Percentiles rank a stretch among this genome's conserved stretches.
phyloP scores from a whole-genome alignment of 2,113 vertebrate genomes.

The Narcine bancroftii region DNA sequence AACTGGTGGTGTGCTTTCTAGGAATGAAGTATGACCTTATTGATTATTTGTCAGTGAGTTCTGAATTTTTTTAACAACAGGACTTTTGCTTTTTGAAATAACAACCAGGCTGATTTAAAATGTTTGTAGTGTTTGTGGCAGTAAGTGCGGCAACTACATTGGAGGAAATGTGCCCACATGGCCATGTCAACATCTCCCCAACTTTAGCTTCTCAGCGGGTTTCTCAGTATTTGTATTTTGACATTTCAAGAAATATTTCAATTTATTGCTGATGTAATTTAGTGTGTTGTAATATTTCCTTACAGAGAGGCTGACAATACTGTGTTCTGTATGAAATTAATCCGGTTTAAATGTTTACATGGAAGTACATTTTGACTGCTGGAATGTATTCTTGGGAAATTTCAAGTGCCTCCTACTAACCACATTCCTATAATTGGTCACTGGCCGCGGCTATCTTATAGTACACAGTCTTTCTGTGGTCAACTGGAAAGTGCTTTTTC shows the following conservation, averaged over 20 bases:
- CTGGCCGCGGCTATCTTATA: background rate
- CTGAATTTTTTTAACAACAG: background rate
- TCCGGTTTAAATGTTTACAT: background rate
- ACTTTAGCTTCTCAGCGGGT: background rate
- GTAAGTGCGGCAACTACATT: background rate
- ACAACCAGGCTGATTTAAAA: background rate
- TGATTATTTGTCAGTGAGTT: background rate
- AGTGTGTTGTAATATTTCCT: slow-evolving; percentile 28
- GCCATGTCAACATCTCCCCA: background rate
- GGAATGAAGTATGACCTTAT: background rate
- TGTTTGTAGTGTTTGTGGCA: background rate
- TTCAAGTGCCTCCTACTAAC: background rate
- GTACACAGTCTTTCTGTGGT: background rate
- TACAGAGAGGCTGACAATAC: background rate
- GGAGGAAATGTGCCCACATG: background rate
- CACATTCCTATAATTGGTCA: background rate
- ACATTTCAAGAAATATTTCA: slow-evolving; percentile 22
- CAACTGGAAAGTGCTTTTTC: background rate
- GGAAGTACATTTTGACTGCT: background rate
- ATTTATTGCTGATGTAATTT: slow-evolving; percentile 16
- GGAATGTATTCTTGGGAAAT: background rate
- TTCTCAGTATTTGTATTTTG: slow-evolving; percentile 28
- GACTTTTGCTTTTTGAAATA: background rate
- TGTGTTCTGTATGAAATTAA: background rate
- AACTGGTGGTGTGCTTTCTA: background rate